Evolutionary conservation across 2,113 vertebrate genomes (phyloP).

Genomic region (Sinocyclocheilus rhinocerous): DNA sequence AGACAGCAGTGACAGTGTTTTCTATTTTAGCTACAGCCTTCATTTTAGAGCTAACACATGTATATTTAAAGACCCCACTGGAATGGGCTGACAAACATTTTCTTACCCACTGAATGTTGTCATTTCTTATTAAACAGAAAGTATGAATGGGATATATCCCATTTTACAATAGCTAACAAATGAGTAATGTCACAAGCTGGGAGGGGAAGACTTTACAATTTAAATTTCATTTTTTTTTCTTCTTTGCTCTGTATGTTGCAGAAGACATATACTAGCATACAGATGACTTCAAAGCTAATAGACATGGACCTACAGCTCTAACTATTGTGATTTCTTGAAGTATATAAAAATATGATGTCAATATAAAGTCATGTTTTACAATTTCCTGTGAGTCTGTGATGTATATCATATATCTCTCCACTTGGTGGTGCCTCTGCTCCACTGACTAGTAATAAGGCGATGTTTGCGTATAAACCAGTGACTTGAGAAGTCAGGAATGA

Average conservation of each 20-base stretch:
- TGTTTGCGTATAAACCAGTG: background rate
- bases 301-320: background rate
- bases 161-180: background rate
- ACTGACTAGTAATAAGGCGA: background rate
- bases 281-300: background rate
- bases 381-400: background rate
- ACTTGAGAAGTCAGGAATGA: background rate
- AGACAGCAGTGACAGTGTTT: background rate
- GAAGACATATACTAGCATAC: too few relatives aligned
- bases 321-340: background rate
- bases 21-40: background rate
- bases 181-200: background rate
- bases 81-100: background rate
- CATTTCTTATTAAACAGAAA: background rate
- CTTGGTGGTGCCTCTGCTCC: constrained; percentile 27
- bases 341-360: background rate
- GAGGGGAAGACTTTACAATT: background rate
- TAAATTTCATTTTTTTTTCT: background rate
- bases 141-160: background rate
- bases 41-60: background rate
- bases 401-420: background rate
- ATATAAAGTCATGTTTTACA: background rate
- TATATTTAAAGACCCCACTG: background rate
- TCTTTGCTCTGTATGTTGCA: too few relatives aligned
- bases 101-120: too few relatives aligned